Base-by-base conservation (phyloP, 2,797 vertebrate species). In the Lacerta agilis region DNA sequence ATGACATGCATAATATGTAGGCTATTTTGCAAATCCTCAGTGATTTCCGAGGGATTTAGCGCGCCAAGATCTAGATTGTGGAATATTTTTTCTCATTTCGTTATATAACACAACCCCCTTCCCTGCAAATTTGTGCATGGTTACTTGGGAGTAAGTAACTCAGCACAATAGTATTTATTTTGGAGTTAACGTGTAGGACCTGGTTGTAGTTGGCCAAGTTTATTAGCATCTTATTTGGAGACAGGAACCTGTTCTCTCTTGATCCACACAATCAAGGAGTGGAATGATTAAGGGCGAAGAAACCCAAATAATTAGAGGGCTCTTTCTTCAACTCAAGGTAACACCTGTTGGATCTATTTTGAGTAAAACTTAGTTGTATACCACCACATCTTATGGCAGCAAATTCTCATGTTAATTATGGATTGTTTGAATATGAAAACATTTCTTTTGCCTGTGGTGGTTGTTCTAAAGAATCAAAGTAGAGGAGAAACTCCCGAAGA, bases 31-130 rank as follows among this genome's bases (percentile, higher is more conserved):
- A 92, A 88, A 90, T 75, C 87, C 87, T 41, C 77, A 45, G 88
- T 69, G 85, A 89, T 91, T 92, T 82, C 91, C 79, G 66, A 36
- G 29, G 87, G 71, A 77, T 73, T 89, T 88, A 83, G 49, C 82
- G 43, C 84, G 49, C 78, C 86, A 0, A 0, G 18, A 41, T 90
- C 84, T 66, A 91, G 66, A 15, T 61, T 69, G 67, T 36, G 23
- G 43, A 69, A 7, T 17, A 29, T n/a, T 61, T 61, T 61, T 18
- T 61, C 20, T 61, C 58, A 72, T 7, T 33, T 86, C 38, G 27
- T 13, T 29, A 72, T 8, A 4, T 81, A 61, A 29, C 17, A n/a
- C 13, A 29, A 10, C 2, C 27, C 4, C 20, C 1, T 86, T 29
- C 13, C 49, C 25, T 84, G 4, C n/a, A 67, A 38, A 66, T 36